A percentile compares a stretch with the other conserved stretches of the same genome.
These are phyloP conservation scores for Drosophila athabasca DNA, from an alignment of 1,140 invertebrate genomes.

Conservation along the genomic window DNA sequence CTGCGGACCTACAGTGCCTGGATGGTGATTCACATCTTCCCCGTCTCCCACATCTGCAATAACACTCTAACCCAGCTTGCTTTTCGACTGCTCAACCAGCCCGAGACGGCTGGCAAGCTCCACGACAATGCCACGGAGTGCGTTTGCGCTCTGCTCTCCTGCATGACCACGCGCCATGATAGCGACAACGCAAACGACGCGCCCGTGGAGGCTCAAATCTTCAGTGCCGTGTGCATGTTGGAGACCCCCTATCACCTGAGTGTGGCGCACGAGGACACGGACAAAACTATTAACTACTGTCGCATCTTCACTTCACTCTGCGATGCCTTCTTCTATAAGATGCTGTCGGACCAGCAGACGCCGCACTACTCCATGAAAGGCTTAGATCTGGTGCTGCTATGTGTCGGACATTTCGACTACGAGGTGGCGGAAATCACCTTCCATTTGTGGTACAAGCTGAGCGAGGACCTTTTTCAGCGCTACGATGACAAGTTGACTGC, in stretches of 20 bases:
- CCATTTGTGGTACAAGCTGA: constrained; percentile 97
- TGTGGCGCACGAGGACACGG: constrained; percentile 95
- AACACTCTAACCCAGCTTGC: constrained; percentile 88
- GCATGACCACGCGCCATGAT: constrained; percentile 88
- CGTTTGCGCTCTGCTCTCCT: constrained; percentile 92
- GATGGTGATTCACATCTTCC: constrained; percentile 89
- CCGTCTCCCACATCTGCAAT: constrained; percentile 87
- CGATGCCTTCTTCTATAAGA: constrained; percentile 94
- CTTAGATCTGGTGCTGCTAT: constrained; percentile 94
- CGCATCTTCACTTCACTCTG: constrained; percentile 97
- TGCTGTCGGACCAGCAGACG: constrained; percentile 86
- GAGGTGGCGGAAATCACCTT: constrained; percentile 99
- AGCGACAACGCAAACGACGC: constrained; percentile 83
- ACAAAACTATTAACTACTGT: constrained; percentile 95
- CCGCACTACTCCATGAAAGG: constrained; percentile 93
- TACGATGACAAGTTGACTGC: constrained; percentile 91
- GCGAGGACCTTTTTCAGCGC: constrained; percentile 96
- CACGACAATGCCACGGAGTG: constrained; percentile 97
- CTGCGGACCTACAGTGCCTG: constrained; percentile 92
- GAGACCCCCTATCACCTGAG: constrained; percentile 95
- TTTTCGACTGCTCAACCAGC: constrained; percentile 88
- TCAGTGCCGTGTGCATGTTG: constrained; percentile 91
- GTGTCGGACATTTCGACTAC: constrained; percentile 98
- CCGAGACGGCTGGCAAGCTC: constrained; percentile 87
- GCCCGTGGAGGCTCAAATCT: constrained; percentile 90